Conservation (phyloP, 2,113 vertebrate genomes). For the Cyanoderma ruficeps region DNA sequence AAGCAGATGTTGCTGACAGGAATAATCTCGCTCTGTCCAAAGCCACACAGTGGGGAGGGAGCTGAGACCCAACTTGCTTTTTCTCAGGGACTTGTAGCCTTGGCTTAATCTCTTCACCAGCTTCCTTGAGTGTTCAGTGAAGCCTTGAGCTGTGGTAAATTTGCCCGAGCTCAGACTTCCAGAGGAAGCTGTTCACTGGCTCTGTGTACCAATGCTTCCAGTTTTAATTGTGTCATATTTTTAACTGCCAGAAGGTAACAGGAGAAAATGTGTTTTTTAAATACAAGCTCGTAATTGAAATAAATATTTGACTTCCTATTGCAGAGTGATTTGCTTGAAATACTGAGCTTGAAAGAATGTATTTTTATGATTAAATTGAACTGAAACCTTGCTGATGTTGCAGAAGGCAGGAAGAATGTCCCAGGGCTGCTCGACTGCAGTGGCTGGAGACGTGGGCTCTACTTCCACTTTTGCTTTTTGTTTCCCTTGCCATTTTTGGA, state of each 20-base stretch:
- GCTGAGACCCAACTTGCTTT: neutral
- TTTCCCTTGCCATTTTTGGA: neutral
- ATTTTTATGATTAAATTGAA: neutral
- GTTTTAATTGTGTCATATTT: neutral
- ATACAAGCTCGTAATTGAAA: conserved; percentile 4
- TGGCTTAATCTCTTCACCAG: neutral
- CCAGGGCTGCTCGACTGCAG: neutral
- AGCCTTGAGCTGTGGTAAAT: neutral
- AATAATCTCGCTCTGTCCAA: neutral
- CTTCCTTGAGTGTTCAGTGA: neutral
- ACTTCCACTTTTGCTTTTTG: conserved; percentile 6
- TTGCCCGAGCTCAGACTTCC: neutral
- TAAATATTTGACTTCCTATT: conserved; percentile 12
- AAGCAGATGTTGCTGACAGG: neutral
- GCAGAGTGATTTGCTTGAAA: neutral
- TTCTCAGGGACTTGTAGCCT: neutral
- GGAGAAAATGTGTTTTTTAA: neutral
- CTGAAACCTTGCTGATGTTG: neutral
- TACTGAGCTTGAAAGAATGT: neutral
- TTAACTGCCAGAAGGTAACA: neutral
- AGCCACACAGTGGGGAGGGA: neutral
- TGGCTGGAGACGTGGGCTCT: neutral
- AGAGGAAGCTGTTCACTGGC: neutral
- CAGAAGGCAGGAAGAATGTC: neutral
- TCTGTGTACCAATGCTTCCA: neutral